Percentiles rank a stretch among this genome's conserved stretches.
These are phyloP conservation scores for Parus major DNA, from an alignment of 2,113 vertebrate species.

Conservation along the genomic window DNA sequence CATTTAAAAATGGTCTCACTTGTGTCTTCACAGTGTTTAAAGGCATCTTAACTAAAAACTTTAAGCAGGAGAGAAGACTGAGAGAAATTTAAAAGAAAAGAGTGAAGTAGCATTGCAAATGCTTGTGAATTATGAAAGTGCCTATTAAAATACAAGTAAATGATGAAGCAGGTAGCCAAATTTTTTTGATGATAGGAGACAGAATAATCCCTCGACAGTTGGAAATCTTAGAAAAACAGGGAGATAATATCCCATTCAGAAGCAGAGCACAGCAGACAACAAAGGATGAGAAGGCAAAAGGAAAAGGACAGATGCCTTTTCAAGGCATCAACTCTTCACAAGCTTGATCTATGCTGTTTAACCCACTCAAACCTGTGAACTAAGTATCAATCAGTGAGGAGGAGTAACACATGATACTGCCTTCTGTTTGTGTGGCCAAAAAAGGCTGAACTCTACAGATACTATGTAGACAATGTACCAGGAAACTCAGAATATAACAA, in stretches of 20 bases:
- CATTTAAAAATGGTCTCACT: neutral
- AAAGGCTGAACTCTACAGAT: neutral
- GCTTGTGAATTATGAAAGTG: neutral
- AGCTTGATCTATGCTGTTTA: neutral
- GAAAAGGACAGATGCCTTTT: neutral
- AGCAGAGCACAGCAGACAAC: neutral
- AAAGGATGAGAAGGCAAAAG: neutral
- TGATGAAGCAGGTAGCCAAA: neutral
- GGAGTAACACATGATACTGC: rapidly evolving
- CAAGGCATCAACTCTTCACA: neutral
- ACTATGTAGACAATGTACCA: neutral
- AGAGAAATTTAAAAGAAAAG: neutral
- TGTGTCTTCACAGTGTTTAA: neutral
- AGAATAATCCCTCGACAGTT: neutral
- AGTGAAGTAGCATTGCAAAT: neutral
- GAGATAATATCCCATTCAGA: neutral
- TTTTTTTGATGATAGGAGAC: neutral
- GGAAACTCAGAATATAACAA: neutral
- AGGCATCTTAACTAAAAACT: neutral
- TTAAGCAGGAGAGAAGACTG: neutral
- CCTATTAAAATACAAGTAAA: neutral
- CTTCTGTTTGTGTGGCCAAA: neutral
- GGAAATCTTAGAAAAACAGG: neutral
- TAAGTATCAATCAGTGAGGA: neutral
- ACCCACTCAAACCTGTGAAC: neutral